These are phyloP conservation scores for Sebastes fasciatus DNA, from an alignment of 2,113 vertebrate genomes.

Conservation along the genomic window DNA sequence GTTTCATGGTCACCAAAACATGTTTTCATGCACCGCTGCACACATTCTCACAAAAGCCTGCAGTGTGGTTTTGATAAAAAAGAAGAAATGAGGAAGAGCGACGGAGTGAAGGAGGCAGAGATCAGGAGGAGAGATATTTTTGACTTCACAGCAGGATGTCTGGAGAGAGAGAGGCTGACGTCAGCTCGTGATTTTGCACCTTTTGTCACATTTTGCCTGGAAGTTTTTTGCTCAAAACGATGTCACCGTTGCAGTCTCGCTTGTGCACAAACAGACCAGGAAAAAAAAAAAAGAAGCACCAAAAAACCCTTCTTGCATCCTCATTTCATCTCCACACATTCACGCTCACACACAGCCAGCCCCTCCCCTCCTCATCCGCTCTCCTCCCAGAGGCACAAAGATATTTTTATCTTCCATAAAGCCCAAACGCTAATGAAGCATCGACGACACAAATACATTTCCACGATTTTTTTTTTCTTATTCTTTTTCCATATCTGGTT, in stretches of 20 bases:
- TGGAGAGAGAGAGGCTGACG: slow-evolving; percentile 39
- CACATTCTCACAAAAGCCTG: neutral
- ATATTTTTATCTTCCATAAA: slow-evolving; percentile 79
- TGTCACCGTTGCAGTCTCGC: neutral
- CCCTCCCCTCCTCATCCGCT: slow-evolving; percentile 43
- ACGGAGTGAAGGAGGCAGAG: neutral
- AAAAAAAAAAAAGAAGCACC: neutral
- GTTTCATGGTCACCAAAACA: neutral
- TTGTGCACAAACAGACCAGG: neutral
- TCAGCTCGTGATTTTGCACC: slow-evolving; percentile 37
- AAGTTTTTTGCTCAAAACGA: slow-evolving; percentile 15
- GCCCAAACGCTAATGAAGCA: slow-evolving; percentile 76
- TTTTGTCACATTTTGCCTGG: slow-evolving; percentile 35
- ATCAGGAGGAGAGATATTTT: slow-evolving; percentile 54
- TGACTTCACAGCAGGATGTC: slow-evolving; percentile 51
- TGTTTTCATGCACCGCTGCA: neutral
- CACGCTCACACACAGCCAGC: slow-evolving; percentile 11
- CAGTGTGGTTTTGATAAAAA: slow-evolving; percentile 17
- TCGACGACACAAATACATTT: slow-evolving; percentile 63
- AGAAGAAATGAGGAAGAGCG: slow-evolving; percentile 17
- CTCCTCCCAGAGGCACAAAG: slow-evolving; percentile 71
- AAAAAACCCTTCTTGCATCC: slow-evolving; percentile 16
- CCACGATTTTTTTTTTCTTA: slow-evolving; percentile 29
- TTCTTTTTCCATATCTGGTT: slow-evolving; percentile 34
- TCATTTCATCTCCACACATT: slow-evolving; percentile 19